Evolutionary conservation across 2,113 vertebrate genomes (phyloP), one percentile per base, ranked within the genome.

Genomic region (Festucalex cinctus): DNA sequence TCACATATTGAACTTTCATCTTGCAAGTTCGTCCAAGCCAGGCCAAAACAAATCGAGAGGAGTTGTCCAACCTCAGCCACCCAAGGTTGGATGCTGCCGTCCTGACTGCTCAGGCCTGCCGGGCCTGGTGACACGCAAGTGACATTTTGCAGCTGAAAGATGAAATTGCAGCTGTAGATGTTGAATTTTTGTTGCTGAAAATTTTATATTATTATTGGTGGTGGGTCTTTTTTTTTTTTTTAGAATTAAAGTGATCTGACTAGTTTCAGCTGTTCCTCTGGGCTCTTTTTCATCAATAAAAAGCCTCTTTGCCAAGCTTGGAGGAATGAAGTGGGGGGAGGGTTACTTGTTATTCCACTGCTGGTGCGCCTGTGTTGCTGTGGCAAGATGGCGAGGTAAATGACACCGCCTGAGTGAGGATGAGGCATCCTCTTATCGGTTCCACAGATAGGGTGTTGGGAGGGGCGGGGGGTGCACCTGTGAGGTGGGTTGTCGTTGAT

Each of bases 331-430:
- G 35, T 8, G 20, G 35, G 56, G 56, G 28, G 32, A 32, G 12
- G 5, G 13, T 32, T 57, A 32, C 65, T 70, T 24, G 36, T 68
- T 80, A 60, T 74, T 69, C 49, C 28, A 41, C 43, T 44, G 66
- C 58, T 75, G 76, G 74, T 68, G 60, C 61, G 54, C 24, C 5
- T n/a, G 68, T 66, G 78, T 60, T 78, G 73, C 72, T 66, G 51
- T 71, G 66, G 49, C 36, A 57, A 79, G 83, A 43, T 63, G 83
- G 54, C 54, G 77, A 66, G 77, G 83, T 82, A 81, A 88, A 89
- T 80, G 71, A 80, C 80, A 79, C 69, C 58, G 70, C 71, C 74
- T 65, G 72, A 71, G 65, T 66, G 54, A 66, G 51, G 41, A 67
- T 62, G 64, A 63, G 56, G 36, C 35, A 0, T 60, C 68, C 48